These are phyloP conservation scores for Metellina segmentata DNA, from an alignment of 2,888 invertebrate species.

Conservation along the genomic window DNA sequence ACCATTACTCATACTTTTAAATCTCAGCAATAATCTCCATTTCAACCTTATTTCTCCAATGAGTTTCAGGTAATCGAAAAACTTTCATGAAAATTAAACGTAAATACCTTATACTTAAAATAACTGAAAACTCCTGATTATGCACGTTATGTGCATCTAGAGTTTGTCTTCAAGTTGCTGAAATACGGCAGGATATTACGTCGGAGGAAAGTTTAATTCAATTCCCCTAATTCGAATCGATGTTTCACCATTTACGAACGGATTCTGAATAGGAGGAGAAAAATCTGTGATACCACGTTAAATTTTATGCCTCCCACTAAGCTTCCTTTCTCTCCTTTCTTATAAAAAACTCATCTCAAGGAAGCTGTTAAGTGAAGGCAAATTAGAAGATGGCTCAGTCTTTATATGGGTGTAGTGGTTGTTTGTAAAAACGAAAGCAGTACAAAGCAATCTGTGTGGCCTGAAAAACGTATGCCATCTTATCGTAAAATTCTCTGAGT, in stretches of 20 bases:
- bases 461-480: constrained; percentile 13
- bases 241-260: neutral
- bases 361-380: constrained; percentile 10
- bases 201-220: neutral
- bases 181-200: neutral
- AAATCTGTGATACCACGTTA: neutral
- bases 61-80: neutral
- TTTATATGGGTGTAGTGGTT: constrained; percentile 13
- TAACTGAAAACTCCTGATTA: neutral
- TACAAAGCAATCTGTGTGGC: neutral
- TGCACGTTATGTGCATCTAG: neutral
- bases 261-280: neutral
- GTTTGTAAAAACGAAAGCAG: neutral
- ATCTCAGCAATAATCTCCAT: too few relatives aligned
- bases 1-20: too few relatives aligned
- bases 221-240: neutral
- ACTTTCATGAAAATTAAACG: neutral
- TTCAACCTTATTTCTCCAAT: neutral
- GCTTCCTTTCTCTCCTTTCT: constrained; percentile 5
- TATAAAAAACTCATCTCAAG: neutral
- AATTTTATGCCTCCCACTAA: constrained; percentile 9
- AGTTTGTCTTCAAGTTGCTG: neutral
- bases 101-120: neutral
- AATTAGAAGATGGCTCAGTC: constrained; percentile 15
- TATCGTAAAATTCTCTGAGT: constrained; percentile 14